Evolutionary conservation across 2,797 vertebrate species (phyloP), one percentile per base, ranked within the genome.

Genomic region (Sarcophilus harrisii): DNA sequence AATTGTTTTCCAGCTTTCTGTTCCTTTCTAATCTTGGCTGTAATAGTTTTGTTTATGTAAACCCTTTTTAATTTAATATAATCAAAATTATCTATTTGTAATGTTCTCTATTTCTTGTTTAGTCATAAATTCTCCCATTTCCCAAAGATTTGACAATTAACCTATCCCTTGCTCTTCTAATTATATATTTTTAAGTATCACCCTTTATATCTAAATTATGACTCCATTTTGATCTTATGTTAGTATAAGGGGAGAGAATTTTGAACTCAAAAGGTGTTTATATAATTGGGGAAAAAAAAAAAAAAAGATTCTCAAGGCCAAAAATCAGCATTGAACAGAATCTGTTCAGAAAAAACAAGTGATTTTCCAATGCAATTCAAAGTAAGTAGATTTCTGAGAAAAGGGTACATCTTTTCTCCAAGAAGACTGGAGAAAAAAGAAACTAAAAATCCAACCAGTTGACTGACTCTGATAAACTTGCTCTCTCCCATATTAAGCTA

Each of bases 381-480:
- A 73, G 16, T 24, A 73, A 13, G n/a, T 73, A 73, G n/a, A 16
- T 38, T 5, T 73, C n/a, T 38, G 66, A 38, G 66, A 73, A 73
- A 30, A 87, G 54, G 93, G 24, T 93, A 58, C 0, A 94, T 52
- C 21, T 87, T 87, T 81, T 87, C 12, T 52, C 55, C 11, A 92
- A 92, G 11, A 92, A 92, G 66, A 24, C 11, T 16, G 0, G 4
- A 30, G 62, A 6, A 28, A 57, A 57, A 49, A 38, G 29, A 73
- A 54, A 93, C 73, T 81, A 93, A 91, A 93, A 27, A 28, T 93
- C 92, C 57, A 94, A 52, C 13, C 58, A 45, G 13, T 3, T 49
- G 62, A 32, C 45, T 49, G 62, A 32, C n/a, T 94, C 93, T 93
- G 38, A 96, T 49, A 66, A 92, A 57, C 95, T n/a, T 93, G 38